Percentiles rank a stretch among this genome's conserved stretches.
phyloP scores from a whole-genome alignment of 2,797 vertebrate species.

The Halcyon chelicuti region DNA sequence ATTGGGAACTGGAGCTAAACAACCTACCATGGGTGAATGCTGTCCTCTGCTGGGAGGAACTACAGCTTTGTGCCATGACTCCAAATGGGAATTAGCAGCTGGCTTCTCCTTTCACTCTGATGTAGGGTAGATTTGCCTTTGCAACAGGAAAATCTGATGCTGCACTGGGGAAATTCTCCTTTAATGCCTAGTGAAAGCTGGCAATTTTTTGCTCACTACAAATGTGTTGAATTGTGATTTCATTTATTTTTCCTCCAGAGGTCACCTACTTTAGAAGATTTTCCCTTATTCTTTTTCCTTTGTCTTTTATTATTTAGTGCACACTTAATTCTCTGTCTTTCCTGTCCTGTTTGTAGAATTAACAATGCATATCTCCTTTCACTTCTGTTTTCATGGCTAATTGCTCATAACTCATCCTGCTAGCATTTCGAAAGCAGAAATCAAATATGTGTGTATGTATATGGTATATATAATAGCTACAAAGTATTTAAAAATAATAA shows the following conservation, averaged over 20 bases:
- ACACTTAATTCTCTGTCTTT: neutral
- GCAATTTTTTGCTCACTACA: neutral
- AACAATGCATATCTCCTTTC: neutral
- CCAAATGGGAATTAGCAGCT: neutral
- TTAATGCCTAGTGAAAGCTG: neutral
- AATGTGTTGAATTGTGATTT: neutral
- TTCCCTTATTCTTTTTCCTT: neutral
- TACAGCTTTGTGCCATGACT: neutral
- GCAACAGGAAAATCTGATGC: neutral
- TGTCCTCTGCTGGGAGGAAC: conserved; percentile 51
- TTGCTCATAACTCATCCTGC: neutral
- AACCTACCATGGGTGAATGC: neutral
- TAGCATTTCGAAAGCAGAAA: neutral
- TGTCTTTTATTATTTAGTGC: neutral
- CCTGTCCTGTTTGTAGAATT: neutral
- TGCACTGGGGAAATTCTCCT: neutral
- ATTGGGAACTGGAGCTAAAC: neutral
- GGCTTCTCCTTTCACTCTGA: neutral
- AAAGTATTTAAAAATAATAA: neutral
- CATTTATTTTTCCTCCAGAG: neutral
- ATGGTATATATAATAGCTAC: neutral
- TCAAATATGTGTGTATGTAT: neutral
- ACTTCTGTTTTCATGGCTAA: neutral
- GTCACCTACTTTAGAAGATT: neutral
- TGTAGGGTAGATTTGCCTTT: neutral